A percentile compares a stretch with the other conserved stretches of the same genome.
phyloP scores from a whole-genome alignment of 2,888 invertebrate genomes.

The Aleiodes leptofemur region DNA sequence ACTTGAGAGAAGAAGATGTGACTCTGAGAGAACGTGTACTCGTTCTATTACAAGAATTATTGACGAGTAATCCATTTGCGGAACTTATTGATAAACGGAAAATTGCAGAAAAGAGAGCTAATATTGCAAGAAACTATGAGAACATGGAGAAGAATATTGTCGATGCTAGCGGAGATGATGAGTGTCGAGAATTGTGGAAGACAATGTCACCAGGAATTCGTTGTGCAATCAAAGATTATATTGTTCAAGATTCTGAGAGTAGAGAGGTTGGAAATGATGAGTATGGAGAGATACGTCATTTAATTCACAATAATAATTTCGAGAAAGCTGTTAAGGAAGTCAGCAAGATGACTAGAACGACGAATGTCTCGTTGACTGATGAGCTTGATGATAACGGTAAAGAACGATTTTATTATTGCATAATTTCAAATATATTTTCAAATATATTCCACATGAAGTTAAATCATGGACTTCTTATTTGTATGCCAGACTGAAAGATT shows the following conservation, averaged over 20 bases:
- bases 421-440: slow-evolving; percentile 68
- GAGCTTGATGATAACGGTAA: slow-evolving; percentile 56
- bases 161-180: slow-evolving; percentile 62
- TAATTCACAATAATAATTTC: slow-evolving; percentile 66
- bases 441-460: slow-evolving; percentile 90
- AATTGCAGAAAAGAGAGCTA: slow-evolving; percentile 79
- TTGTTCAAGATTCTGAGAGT: slow-evolving; percentile 35
- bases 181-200: slow-evolving; percentile 67
- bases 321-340: slow-evolving; percentile 57
- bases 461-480: slow-evolving; percentile 95
- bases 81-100: slow-evolving; percentile 79
- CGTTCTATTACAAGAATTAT: slow-evolving; percentile 84
- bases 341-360: background rate
- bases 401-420: slow-evolving; percentile 62
- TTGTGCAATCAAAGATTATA: slow-evolving; percentile 61
- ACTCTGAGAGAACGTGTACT: slow-evolving; percentile 91
- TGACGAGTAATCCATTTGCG: slow-evolving; percentile 92
- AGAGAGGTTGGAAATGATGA: slow-evolving; percentile 50
- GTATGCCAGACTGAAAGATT: slow-evolving; percentile 89
- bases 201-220: slow-evolving; percentile 63
- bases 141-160: slow-evolving; percentile 69
- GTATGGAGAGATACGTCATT: slow-evolving; percentile 68
- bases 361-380: slow-evolving; percentile 51
- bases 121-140: slow-evolving; percentile 80
- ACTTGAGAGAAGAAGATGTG: slow-evolving; percentile 89